Base-by-base conservation (phyloP, 1,140 invertebrate genomes). In the Neoseiulus cucumeris region DNA sequence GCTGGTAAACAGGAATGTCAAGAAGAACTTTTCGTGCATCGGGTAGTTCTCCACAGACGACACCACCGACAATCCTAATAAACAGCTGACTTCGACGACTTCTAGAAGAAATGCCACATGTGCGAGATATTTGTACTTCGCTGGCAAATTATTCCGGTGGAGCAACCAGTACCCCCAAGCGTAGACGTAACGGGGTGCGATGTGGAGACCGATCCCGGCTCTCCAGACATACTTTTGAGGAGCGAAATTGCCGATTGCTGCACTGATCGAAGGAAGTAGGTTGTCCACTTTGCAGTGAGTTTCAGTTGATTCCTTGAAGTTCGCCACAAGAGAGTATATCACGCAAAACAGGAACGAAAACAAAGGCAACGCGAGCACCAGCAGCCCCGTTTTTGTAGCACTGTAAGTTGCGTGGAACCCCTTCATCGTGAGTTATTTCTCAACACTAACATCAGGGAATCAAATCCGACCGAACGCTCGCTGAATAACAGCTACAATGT, bases 171-270 rank as follows among this genome's bases (percentile, higher is more conserved):
- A 86, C 76, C 88, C 82, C 44, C 82, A 76, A 17, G 86, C 79
- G 42, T 89, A 79, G 59, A 87, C 77, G 66, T 86, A 78, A 66
- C 90, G 77, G 44, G 84, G 82, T 18, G 79, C 74, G 41, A 85
- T 81, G 77, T 95, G 91, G 51, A 87, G 72, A 17, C 84, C 84
- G 67, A 96, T 88, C n/a, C 87, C 85, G 64, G 81, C 74, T 70
- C 85, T 83, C 88, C 92, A 97, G 22, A 97, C 80, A 71, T 89
- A 84, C 71, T 82, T 82, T 74, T 96, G 91, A 0, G 90, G 89
- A 65, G 82, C 82, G 75, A 88, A 94, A 70, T 86, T 85, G 17
- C 91, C 90, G 73, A 95, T 92, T 2, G 91, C 88, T 39, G 92
- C 87, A 64, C 91, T 94, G 71, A 96, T 86, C 2, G 92, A 95